A percentile compares a stretch with the other conserved stretches of the same genome.
Evolutionary conservation across 1,140 invertebrate species (phyloP).

Genomic region (Manduca sexta): DNA sequence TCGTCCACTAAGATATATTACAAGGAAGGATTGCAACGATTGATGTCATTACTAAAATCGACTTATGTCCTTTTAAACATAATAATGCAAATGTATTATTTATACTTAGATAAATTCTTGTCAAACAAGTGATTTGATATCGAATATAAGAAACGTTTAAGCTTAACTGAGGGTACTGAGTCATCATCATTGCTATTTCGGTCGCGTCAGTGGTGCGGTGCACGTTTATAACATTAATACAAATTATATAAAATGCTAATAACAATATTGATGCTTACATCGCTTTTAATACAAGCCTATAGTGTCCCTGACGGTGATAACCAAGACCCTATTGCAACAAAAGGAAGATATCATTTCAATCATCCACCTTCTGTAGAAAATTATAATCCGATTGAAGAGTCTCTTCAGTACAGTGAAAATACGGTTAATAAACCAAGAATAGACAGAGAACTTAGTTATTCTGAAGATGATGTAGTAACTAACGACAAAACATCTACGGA

Average conservation of each 20-base stretch:
- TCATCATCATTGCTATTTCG: constrained; percentile 47
- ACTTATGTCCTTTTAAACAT: constrained; percentile 7
- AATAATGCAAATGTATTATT: no score
- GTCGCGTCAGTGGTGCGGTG: constrained; percentile 41
- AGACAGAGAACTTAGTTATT: no score
- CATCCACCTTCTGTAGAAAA: constrained; percentile 29
- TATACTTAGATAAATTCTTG: constrained; percentile 30
- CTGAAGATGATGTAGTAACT: no score
- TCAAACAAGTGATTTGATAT: constrained; percentile 51
- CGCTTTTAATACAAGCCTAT: constrained; percentile 4
- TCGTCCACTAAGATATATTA: no score
- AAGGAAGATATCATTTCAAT: constrained; percentile 27
- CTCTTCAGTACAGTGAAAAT: no score
- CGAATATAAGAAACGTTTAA: constrained; percentile 33
- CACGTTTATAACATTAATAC: constrained; percentile 11
- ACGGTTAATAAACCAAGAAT: no score
- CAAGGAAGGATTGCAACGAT: neutral
- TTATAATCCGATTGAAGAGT: constrained; percentile 9
- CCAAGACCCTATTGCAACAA: neutral
- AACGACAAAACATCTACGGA: no score
- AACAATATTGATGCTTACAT: constrained; percentile 6
- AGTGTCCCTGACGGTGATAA: neutral
- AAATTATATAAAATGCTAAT: constrained; percentile 27
- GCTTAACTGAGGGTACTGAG: constrained; percentile 30
- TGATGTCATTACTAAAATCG: neutral